Evolutionary conservation across 2,888 invertebrate genomes (phyloP).

Genomic region (Scrobipalpa atriplicella): DNA sequence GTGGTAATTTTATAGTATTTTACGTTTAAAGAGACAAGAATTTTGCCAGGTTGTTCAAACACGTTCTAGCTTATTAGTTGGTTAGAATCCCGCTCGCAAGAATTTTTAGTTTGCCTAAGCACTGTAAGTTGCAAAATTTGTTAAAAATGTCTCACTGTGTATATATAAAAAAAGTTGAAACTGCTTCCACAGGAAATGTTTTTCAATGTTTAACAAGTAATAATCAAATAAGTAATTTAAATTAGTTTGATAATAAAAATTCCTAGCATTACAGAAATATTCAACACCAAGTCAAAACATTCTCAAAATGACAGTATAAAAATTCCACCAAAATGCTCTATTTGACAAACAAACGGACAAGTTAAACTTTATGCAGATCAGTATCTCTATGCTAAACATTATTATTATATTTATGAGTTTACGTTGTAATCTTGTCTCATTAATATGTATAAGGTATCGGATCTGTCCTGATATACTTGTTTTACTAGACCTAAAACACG

Average conservation of each 20-base stretch:
- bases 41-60: no score
- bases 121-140: no score
- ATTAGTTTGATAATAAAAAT: not conserved
- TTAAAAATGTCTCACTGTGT: no score
- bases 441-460: constrained; percentile 39
- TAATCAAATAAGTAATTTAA: not conserved
- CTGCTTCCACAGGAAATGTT: not conserved
- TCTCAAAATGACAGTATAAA: not conserved
- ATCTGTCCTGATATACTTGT: constrained; percentile 38
- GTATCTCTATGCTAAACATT: constrained; percentile 22
- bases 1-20: no score
- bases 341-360: not conserved
- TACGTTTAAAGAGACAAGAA: no score
- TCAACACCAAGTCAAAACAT: not conserved
- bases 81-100: no score
- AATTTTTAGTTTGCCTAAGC: no score
- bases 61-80: no score
- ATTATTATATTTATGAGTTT: constrained; percentile 28
- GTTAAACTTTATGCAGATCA: not conserved
- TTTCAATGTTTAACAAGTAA: not conserved
- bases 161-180: no score
- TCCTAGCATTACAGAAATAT: not conserved
- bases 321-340: not conserved
- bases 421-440: constrained; percentile 10
- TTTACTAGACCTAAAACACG: not conserved